Conservation (phyloP, 2,888 invertebrate genomes). For the Erannis defoliaria region DNA sequence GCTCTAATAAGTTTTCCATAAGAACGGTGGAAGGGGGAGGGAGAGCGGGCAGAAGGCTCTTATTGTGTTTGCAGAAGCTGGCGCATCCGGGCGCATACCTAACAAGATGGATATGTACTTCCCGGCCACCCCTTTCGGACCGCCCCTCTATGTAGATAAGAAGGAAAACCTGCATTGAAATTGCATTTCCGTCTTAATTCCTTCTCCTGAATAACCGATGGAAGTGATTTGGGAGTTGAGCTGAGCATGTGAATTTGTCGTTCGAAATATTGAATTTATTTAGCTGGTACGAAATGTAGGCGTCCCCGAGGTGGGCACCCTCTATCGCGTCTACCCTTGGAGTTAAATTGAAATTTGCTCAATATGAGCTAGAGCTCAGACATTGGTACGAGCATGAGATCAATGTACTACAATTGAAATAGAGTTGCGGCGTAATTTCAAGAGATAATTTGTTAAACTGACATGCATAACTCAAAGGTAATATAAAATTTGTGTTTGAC, state of each 20-base stretch:
- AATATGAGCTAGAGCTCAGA: conserved; percentile 45
- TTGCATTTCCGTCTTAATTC: conserved; percentile 85
- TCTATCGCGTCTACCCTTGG: conserved; percentile 41
- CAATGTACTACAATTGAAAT: conserved; percentile 43
- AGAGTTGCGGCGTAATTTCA: conserved; percentile 31
- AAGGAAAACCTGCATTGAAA: conserved; percentile 78
- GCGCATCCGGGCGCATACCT: conserved; percentile 86
- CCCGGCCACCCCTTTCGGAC: conserved; percentile 73
- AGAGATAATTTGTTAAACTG: conserved; percentile 3
- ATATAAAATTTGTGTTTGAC: not conserved
- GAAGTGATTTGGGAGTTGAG: conserved; percentile 32
- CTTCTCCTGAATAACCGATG: conserved; percentile 62
- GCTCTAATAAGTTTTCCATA: conserved; percentile 87
- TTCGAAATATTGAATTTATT: conserved; percentile 31
- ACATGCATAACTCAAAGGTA: not conserved
- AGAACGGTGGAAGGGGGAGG: conserved; percentile 66
- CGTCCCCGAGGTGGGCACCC: conserved; percentile 21
- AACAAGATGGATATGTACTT: conserved; percentile 85
- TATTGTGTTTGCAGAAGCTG: conserved; percentile 86
- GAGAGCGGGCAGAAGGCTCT: conserved; percentile 74
- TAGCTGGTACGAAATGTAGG: conserved; percentile 10
- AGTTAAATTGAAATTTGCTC: conserved; percentile 49
- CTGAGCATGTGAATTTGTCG: conserved; percentile 26
- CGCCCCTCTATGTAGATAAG: conserved; percentile 71
- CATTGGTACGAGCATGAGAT: conserved; percentile 29